Conservation (phyloP, 2,797 vertebrate genomes). For the Poeciliopsis turneri region DNA sequence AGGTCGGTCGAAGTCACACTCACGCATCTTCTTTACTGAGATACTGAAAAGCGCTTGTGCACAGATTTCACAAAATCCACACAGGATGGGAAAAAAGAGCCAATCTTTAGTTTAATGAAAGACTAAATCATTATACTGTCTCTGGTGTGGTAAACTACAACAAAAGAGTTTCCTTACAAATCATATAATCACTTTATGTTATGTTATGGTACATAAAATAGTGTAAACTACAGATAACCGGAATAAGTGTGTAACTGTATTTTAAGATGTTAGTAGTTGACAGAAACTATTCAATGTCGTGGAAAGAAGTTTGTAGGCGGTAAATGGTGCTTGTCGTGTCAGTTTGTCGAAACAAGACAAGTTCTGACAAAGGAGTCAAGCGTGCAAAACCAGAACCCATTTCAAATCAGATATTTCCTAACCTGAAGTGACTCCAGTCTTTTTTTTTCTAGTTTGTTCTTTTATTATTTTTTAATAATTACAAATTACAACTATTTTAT, state of each 20-base stretch:
- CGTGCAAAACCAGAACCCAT: not conserved
- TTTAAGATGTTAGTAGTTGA: not conserved
- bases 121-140: not conserved
- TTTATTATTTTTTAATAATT: not conserved
- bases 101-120: constrained; percentile 22
- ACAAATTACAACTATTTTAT: not conserved
- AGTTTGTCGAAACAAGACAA: not conserved
- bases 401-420: not conserved
- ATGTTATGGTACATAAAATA: not conserved
- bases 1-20: constrained; percentile 42
- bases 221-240: not conserved
- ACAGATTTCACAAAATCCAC: constrained; percentile 51
- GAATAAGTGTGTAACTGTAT: not conserved
- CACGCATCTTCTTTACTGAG: constrained; percentile 56
- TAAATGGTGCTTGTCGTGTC: not conserved
- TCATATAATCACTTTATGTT: not conserved
- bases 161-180: not conserved
- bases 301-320: not conserved
- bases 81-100: constrained; percentile 10
- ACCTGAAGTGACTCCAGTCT: not conserved
- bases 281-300: not conserved
- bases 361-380: not conserved
- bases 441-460: not conserved
- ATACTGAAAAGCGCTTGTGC: constrained; percentile 55
- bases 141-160: not conserved